phyloP scores from a whole-genome alignment of 37 sponge, comb jelly and placozoan genomes.

The Ephydatia muelleri region DNA sequence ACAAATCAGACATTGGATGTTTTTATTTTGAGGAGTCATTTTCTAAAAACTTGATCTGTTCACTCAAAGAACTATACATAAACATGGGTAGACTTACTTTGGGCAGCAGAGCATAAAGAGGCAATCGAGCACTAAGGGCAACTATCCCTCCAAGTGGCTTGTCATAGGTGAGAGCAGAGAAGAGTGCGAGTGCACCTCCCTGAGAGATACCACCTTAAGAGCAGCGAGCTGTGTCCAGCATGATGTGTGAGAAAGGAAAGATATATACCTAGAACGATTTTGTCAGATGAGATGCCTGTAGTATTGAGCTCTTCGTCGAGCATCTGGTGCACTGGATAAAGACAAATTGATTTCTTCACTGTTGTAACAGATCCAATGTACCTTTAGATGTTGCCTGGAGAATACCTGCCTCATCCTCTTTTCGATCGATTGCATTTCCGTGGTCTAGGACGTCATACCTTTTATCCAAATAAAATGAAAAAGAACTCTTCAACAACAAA shows the following conservation, averaged over 20 bases:
- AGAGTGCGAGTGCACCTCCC: conserved; percentile 77
- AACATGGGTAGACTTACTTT: conserved; percentile 50
- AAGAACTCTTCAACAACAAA: neutral
- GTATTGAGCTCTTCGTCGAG: neutral
- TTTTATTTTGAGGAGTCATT: conserved; percentile 50
- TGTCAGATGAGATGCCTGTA: conserved; percentile 50
- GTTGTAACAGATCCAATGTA: neutral
- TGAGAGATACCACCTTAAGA: conserved; percentile 79
- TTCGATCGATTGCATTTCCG: conserved; percentile 1
- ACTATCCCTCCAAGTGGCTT: conserved; percentile 73
- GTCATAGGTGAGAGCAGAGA: conserved; percentile 66
- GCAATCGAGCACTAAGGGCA: conserved; percentile 67
- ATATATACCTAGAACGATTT: conserved; percentile 22
- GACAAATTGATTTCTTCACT: neutral
- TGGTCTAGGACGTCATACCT: conserved; percentile 74
- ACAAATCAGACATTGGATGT: conserved; percentile 71
- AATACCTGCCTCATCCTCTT: conserved; percentile 71
- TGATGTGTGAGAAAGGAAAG: too few species aligned
- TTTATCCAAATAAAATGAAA: too few species aligned
- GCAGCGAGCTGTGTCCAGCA: neutral
- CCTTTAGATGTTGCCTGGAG: conserved; percentile 29
- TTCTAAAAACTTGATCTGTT: too few species aligned
- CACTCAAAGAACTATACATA: too few species aligned
- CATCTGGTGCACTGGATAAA: neutral
- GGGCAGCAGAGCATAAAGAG: conserved; percentile 26